Evolutionary conservation across 2,113 vertebrate genomes (phyloP).

Genomic region (Lepus timidus): DNA sequence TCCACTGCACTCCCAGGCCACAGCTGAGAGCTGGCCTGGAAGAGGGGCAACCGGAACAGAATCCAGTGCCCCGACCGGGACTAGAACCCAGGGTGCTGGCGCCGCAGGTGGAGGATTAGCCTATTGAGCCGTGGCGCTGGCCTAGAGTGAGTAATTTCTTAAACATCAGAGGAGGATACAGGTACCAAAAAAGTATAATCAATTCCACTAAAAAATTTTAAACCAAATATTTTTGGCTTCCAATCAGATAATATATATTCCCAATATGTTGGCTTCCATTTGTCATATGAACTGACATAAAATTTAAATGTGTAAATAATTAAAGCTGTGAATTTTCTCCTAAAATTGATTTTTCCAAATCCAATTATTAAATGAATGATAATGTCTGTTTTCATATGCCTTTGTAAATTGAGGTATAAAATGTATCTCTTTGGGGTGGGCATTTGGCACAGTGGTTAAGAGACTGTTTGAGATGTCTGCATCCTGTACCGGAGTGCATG

Average conservation of each 20-base stretch:
- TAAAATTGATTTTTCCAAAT: background rate
- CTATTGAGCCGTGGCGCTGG: no score
- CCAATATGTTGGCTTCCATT: background rate
- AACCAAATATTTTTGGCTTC: background rate
- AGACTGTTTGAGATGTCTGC: no score
- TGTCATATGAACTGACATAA: background rate
- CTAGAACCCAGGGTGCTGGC: no score
- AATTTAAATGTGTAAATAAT: background rate
- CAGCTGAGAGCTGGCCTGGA: no score
- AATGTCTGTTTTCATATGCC: background rate
- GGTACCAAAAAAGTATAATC: background rate
- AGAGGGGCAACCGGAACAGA: no score
- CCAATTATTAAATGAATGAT: background rate
- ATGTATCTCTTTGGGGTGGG: background rate
- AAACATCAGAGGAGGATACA: background rate
- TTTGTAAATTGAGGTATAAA: background rate
- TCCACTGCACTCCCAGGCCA: no score
- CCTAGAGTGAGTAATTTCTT: background rate
- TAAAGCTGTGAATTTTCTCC: background rate
- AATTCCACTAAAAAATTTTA: background rate
- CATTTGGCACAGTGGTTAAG: no score
- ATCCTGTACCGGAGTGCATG: no score
- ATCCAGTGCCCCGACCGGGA: no score
- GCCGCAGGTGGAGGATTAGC: no score
- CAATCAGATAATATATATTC: background rate